phyloP scores from a whole-genome alignment of 2,113 vertebrate species.

The Anseranas semipalmata region DNA sequence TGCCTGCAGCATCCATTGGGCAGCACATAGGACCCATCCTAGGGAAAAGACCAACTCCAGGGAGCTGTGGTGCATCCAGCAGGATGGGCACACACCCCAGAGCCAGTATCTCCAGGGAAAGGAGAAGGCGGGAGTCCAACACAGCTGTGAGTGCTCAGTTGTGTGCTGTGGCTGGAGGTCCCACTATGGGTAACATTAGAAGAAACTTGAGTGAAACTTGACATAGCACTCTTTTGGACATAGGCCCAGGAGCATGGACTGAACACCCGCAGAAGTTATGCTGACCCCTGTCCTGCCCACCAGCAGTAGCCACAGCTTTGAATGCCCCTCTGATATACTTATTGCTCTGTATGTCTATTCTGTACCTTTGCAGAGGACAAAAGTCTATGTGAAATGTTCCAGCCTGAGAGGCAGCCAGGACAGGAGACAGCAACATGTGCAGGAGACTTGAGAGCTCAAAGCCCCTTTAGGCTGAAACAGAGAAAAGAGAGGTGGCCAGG shows the following conservation, averaged over 20 bases:
- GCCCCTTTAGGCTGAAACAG: background rate
- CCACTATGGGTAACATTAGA: background rate
- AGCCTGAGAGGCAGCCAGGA: background rate
- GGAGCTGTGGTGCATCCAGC: background rate
- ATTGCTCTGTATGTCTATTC: no score
- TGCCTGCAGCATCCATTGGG: background rate
- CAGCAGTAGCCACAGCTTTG: background rate
- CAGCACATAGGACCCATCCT: background rate
- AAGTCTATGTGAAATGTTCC: background rate
- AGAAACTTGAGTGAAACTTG: background rate
- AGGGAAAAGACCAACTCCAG: accelerated
- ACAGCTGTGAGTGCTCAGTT: no score
- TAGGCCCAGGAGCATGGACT: background rate
- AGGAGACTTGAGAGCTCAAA: background rate
- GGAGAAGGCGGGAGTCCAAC: no score
- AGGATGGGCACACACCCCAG: background rate
- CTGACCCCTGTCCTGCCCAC: background rate
- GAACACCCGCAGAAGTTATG: background rate
- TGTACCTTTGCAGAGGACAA: background rate
- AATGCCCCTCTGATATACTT: background rate
- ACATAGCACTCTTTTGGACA: background rate
- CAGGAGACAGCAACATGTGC: background rate
- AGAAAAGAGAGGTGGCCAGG: background rate
- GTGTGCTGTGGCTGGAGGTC: background rate
- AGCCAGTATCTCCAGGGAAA: no score